Evolutionary conservation across 1,140 invertebrate genomes (phyloP), one percentile per base, ranked within the genome.

Genomic region (Hirudo medicinalis): DNA sequence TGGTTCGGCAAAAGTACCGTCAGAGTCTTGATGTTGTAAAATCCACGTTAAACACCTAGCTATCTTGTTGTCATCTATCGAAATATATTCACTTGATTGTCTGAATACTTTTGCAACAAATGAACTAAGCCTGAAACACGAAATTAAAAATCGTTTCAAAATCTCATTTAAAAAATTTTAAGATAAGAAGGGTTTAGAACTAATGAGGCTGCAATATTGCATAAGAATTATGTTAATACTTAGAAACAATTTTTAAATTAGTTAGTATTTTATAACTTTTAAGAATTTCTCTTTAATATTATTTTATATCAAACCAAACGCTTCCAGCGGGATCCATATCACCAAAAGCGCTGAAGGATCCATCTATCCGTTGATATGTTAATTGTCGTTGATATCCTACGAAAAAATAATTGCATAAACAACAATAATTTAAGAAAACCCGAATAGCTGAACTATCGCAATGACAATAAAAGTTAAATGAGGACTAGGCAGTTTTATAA

Each of bases 291-390:
- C 2, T 57, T 57, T 49, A 5, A 17, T 17, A 49, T 49, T 49
- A 49, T 49, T 49, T 15, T 17, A 49, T 17, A 5, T 74, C 76
- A 27, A 71, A 85, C 93, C 93, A 98, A 25, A 92, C 91, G 78
- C 91, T 94, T 17, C 94, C 90, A 73, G 85, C 87, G n/a, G 85
- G 81, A 78, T 95, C 90, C 25, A 86, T 85, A 72, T 87, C 85
- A 49, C 91, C 92, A 80, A 97, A 97, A 25, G 91, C 89, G 79
- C 92, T 93, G 79, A 97, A 99, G 0, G 93, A 96, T 2, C 93
- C 93, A 80, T 97, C 94, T 11, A 83, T 79, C 71, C 90, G 88
- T 72, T 88, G 88, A 80, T 92, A 98, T 4, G 89, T 92, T 75
- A 98, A 85, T 79, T 98, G 88, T 74, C 91, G 86, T 78, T 98